phyloP scores from a whole-genome alignment of 2,888 invertebrate genomes.

The Nipponacmea schrenckii region DNA sequence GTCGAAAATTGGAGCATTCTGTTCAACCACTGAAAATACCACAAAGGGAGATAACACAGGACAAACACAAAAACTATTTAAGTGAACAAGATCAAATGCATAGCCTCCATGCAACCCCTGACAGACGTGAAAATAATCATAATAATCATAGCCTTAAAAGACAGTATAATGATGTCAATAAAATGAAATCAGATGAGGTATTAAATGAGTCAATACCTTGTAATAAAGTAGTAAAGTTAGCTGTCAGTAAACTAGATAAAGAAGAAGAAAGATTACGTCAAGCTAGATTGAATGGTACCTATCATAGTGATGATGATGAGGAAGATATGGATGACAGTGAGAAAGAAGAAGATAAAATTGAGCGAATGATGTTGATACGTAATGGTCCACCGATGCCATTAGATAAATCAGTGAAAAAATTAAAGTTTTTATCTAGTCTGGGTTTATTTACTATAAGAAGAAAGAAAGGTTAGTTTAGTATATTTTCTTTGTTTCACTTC shows the following conservation, averaged over 20 bases:
- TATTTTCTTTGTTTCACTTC: neutral
- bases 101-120: neutral
- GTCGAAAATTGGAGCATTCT: neutral
- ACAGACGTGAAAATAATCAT: slow-evolving; percentile 19
- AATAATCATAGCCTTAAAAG: slow-evolving; percentile 37
- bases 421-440: slow-evolving; percentile 51
- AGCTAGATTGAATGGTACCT: slow-evolving; percentile 40
- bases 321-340: slow-evolving; percentile 51
- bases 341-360: slow-evolving; percentile 43
- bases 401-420: slow-evolving; percentile 55
- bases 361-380: slow-evolving; percentile 51
- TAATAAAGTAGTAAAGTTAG: neutral
- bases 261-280: slow-evolving; percentile 56
- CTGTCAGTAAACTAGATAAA: slow-evolving; percentile 62
- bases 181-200: neutral
- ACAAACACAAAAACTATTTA: neutral
- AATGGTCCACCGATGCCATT: slow-evolving; percentile 58
- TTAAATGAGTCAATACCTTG: neutral
- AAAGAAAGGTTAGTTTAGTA: slow-evolving; percentile 48
- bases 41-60: neutral
- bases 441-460: slow-evolving; percentile 56
- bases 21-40: slow-evolving; percentile 2
- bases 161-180: slow-evolving; percentile 26
- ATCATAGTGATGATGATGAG: slow-evolving; percentile 47
- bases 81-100: neutral